A percentile compares a stretch with the other conserved stretches of the same genome.
Evolutionary conservation across 2,888 invertebrate species (phyloP).

Genomic region (Tetanocera ferruginea): DNA sequence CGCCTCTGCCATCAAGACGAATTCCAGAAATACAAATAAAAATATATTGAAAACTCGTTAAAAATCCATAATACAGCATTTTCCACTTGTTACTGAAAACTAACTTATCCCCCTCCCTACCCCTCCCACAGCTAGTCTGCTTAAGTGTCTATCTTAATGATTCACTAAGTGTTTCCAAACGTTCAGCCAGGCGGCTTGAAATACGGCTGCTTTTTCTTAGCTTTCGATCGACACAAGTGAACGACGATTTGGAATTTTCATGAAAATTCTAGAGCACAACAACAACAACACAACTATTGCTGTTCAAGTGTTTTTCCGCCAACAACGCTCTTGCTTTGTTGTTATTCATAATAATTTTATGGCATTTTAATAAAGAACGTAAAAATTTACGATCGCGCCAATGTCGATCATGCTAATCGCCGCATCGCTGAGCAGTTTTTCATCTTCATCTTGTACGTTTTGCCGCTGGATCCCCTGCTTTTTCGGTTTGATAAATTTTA

Average conservation of each 20-base stretch:
- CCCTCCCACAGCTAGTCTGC: background rate
- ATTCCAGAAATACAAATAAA: background rate
- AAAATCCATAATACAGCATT: conserved; percentile 67
- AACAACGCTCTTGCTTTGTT: background rate
- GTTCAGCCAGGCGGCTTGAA: background rate
- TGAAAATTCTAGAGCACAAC: conserved; percentile 14
- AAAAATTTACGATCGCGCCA: conserved; percentile 18
- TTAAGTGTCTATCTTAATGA: conserved; percentile 20
- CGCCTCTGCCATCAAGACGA: background rate
- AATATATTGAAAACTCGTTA: conserved; percentile 69
- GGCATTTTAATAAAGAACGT: conserved; percentile 57
- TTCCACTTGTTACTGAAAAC: conserved; percentile 21
- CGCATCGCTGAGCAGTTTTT: conserved; percentile 6
- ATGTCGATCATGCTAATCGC: conserved; percentile 13
- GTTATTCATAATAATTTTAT: conserved; percentile 61
- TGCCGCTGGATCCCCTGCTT: background rate
- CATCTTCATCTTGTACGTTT: background rate
- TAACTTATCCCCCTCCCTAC: background rate
- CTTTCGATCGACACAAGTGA: background rate
- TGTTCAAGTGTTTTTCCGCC: conserved; percentile 18
- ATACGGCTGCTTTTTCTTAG: background rate
- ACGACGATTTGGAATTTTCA: conserved; percentile 29
- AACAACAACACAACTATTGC: background rate
- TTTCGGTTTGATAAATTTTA: background rate
- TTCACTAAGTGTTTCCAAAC: conserved; percentile 25